Evolutionary conservation across 2,113 vertebrate genomes (phyloP).

Genomic region (Calonectris borealis): DNA sequence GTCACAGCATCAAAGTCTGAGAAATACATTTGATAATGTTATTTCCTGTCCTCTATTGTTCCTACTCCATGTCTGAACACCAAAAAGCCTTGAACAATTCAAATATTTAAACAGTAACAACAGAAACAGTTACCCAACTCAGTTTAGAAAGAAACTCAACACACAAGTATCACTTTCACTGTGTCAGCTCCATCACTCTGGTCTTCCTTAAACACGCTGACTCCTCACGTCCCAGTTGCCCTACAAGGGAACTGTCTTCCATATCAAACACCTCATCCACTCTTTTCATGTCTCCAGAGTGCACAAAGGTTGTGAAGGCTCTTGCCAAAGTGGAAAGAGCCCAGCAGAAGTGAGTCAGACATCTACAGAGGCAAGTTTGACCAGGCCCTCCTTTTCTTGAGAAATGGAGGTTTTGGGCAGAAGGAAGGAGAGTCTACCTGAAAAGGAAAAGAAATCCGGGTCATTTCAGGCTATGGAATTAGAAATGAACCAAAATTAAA

Average conservation of each 20-base stretch:
- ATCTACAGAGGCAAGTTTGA: neutral
- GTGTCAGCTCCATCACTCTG: neutral
- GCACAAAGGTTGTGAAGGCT: neutral
- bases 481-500: neutral
- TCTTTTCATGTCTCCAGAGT: neutral
- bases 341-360: neutral
- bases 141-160: neutral
- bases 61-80: neutral
- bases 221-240: neutral
- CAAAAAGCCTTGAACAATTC: neutral
- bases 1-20: neutral
- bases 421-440: neutral
- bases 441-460: neutral
- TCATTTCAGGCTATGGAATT: neutral
- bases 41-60: neutral
- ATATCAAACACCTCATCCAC: neutral
- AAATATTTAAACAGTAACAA: constrained; percentile 13
- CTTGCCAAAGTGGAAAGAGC: neutral
- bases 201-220: neutral
- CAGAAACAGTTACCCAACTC: neutral
- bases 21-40: neutral
- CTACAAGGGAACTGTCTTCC: neutral
- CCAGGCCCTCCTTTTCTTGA: neutral
- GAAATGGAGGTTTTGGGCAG: neutral
- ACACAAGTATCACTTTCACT: neutral